Conservation (phyloP, 1,140 invertebrate species). For the Hylaeus volcanicus region DNA sequence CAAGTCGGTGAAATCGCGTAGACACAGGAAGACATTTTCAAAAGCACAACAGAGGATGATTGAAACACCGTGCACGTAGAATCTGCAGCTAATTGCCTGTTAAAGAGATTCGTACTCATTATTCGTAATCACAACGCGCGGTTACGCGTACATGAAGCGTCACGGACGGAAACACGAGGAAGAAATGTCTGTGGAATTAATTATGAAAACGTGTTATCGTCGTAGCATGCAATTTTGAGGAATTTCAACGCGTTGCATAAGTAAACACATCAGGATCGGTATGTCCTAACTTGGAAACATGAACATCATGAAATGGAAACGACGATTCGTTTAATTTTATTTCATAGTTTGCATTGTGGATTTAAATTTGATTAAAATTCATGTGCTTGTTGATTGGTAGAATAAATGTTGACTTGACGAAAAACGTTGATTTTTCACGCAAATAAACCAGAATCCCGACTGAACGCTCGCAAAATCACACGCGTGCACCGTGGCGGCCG, state of each 20-base stretch:
- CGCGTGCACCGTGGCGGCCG: background rate
- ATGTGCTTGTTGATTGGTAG: no score
- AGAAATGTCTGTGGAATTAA: background rate
- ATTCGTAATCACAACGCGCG: background rate
- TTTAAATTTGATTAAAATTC: no score
- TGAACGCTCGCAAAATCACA: background rate
- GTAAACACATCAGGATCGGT: no score
- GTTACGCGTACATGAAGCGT: background rate
- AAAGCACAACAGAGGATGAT: background rate
- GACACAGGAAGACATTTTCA: constrained; percentile 5
- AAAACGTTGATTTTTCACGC: no score
- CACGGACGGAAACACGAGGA: background rate
- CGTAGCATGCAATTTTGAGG: no score
- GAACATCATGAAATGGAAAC: no score
- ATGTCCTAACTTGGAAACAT: no score
- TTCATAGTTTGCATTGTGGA: no score
- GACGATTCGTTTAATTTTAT: no score
- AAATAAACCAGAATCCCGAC: background rate
- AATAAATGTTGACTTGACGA: no score
- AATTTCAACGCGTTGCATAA: no score
- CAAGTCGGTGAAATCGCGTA: background rate
- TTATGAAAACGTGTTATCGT: no score
- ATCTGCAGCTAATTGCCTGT: background rate
- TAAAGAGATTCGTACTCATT: background rate
- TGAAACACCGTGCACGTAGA: background rate